Base-by-base conservation (phyloP, 2,888 invertebrate genomes). In the Criorhina ranunculi region DNA sequence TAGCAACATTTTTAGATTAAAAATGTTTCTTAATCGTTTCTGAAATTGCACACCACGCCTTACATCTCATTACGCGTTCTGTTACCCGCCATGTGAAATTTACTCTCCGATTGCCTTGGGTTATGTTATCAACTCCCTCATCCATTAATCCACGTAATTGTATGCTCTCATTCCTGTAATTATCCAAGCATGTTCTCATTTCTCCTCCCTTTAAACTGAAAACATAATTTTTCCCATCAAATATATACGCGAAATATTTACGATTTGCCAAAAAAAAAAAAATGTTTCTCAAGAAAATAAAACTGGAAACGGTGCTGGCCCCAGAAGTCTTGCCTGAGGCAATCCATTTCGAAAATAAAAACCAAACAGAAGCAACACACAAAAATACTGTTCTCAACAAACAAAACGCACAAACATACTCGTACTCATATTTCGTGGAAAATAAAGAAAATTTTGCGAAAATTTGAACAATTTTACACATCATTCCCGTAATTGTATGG, bases 61-160 rank as follows among this genome's bases (percentile, higher is more conserved):
- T 24, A 1, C 4, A 4, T 24, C 4, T 4, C 24, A 24, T 24
- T 24, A 24, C 24, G 24, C 1, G 24, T 24, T 24, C 24, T 31
- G 9, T 5, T 33, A 55, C 46, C 64, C 55, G 46, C 29, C 42
- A 66, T 60, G 24, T 8, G 40, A 59, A 53, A n/a, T 35, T 29
- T 57, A 42, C 40, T 24, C 33, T 44, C 37, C n/a, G n/a, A 62
- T 59, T 33, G 78, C 82, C 78, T 33, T 2, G 9, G 72, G 82
- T 42, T 62, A 55, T 77, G 66, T 72, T 66, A 40, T n/a, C 35
- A 72, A 82, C 77, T 77, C 77, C 70, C 42, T 77, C 82, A 77
- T 82, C 66, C 77, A 77, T 77, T 82, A 78, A 83, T 83, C 72
- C 78, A 67, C 33, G 11, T 49, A 78, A 72, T n/a, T n/a, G n/a